Evolutionary conservation across 2,797 vertebrate genomes (phyloP).

Genomic region (Rhinoraja longicauda): DNA sequence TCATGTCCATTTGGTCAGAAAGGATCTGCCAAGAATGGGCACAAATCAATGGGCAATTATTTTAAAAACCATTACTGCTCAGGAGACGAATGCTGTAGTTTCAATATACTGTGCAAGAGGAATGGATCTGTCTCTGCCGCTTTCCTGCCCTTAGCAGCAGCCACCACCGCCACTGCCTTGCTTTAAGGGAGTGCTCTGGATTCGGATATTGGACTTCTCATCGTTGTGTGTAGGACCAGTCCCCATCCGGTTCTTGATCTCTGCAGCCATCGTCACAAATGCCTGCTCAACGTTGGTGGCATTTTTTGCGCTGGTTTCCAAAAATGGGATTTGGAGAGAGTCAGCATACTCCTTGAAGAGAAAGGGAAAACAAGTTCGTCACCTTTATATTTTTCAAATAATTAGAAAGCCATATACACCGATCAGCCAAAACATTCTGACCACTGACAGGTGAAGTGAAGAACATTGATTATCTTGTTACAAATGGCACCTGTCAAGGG

Average conservation of each 20-base stretch:
- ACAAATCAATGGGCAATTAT: constrained; percentile 19
- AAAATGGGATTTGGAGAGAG: constrained; percentile 59
- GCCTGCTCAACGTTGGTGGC: constrained; percentile 62
- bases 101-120: constrained; percentile 11
- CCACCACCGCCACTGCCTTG: constrained; percentile 51
- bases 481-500: no score
- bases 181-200: constrained; percentile 65
- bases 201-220: constrained; percentile 51
- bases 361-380: neutral
- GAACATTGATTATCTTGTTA: no score
- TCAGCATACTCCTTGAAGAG: constrained; percentile 57
- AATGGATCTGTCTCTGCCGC: constrained; percentile 18
- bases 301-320: constrained; percentile 69
- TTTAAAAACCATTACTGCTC: constrained; percentile 36
- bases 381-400: neutral
- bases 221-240: constrained; percentile 54
- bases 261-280: constrained; percentile 62
- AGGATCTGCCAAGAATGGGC: neutral
- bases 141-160: neutral
- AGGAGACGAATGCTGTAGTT: constrained; percentile 28
- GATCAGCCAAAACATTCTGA: no score
- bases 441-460: no score
- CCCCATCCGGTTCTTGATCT: constrained; percentile 64
- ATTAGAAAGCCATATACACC: neutral
- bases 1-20: constrained; percentile 28